Evolutionary conservation across 2,888 invertebrate species (phyloP), one percentile per base, ranked within the genome.

Genomic region (Terebella lapidaria): DNA sequence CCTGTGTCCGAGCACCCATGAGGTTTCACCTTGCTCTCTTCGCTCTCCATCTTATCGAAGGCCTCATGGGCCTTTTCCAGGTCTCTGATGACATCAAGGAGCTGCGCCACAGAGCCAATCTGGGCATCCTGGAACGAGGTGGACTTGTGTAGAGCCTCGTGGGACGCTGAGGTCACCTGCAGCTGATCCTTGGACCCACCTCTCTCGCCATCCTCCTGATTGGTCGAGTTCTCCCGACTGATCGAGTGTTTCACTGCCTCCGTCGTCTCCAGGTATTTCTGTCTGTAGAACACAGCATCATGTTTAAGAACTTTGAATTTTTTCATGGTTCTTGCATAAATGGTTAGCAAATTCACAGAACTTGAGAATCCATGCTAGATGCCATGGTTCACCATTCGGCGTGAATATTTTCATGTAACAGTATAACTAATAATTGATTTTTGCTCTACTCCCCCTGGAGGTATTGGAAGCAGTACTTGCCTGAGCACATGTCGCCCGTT

Each of bases 31-130:
- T 22, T 49, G 5, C 10, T 25, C 53, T 53, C 29, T 22, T 65
- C 65, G 15, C 24, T 53, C 49, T 65, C 65, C 59, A 61, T 63
- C 24, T 66, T 63, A 18, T 62, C 58, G 58, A 63, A 71, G 10
- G 68, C 65, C 27, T 67, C 66, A 56, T 71, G 71, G 2, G 68
- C 69, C 64, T 67, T 67, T 45, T 66, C 66, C 58, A 71, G 57
- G 62, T 71, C 70, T n/a, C 64, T 59, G 10, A 70, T 63, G 24
- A 71, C 69, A 47, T 71, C 71, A 30, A 70, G 59, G 1, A 71
- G 60, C 29, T 67, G 66, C 2, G 69, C 67, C 3, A 69, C 63
- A 20, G 67, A 61, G 20, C 59, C 61, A 30, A 71, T 64, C 35
- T 65, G 58, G 15, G 61, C 61, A 47, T 64, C 64, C 35, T 62